A percentile compares a stretch with the other conserved stretches of the same genome.
phyloP scores from a whole-genome alignment of 2,113 vertebrate species.

The Hippolais icterina region DNA sequence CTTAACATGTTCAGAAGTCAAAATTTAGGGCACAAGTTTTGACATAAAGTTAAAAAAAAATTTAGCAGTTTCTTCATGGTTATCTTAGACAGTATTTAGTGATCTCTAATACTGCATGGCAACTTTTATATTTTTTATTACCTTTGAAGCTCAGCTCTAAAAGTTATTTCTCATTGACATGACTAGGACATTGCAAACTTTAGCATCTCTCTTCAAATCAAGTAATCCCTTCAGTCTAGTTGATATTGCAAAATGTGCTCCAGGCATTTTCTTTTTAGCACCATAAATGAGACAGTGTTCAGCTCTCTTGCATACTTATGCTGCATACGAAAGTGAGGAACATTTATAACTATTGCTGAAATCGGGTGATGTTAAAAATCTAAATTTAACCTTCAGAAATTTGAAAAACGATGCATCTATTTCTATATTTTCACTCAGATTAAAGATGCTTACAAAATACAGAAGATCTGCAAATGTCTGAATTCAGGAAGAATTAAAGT shows the following conservation, averaged over 20 bases:
- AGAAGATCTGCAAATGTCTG: background rate
- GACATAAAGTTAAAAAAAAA: background rate
- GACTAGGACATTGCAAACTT: background rate
- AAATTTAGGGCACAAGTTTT: background rate
- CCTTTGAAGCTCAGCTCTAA: background rate
- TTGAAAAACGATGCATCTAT: background rate
- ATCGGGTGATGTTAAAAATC: background rate
- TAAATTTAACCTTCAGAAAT: constrained; percentile 16
- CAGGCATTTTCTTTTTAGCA: constrained; percentile 14
- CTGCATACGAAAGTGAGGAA: background rate
- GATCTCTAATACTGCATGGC: background rate
- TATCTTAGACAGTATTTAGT: background rate
- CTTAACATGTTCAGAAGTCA: background rate
- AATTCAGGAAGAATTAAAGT: background rate
- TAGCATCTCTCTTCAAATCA: constrained; percentile 15
- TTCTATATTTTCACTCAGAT: background rate
- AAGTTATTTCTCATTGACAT: constrained; percentile 3
- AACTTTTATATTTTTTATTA: background rate
- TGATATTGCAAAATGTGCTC: constrained; percentile 24
- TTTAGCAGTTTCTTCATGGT: background rate
- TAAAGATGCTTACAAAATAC: background rate
- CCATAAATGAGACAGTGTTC: background rate
- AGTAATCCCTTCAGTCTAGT: constrained; percentile 13
- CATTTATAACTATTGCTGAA: background rate
- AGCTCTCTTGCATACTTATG: background rate